Percentiles rank a stretch among this genome's conserved stretches.
These are phyloP conservation scores for Epirrita christyi DNA, from an alignment of 2,888 invertebrate species.

Conservation along the genomic window DNA sequence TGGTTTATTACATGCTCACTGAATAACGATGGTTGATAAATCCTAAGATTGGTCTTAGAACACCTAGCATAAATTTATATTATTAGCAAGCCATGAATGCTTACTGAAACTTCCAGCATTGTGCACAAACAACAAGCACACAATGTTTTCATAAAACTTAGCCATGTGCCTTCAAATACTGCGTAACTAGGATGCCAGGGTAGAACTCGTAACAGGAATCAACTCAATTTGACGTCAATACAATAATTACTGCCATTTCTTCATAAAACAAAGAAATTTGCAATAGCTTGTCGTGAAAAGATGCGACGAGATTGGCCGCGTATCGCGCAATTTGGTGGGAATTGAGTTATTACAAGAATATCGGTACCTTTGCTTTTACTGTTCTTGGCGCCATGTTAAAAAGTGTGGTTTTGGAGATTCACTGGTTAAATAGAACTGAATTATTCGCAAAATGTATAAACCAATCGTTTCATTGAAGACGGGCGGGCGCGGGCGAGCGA, in stretches of 20 bases:
- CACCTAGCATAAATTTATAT: neutral
- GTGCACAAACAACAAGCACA: neutral
- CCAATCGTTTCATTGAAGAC: slow-evolving; percentile 18
- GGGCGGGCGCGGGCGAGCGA: slow-evolving; percentile 50
- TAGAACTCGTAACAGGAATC: neutral
- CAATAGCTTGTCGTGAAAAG: slow-evolving; percentile 51
- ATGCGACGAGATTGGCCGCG: slow-evolving; percentile 53
- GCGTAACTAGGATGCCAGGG: neutral
- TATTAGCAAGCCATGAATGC: neutral
- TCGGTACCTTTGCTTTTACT: slow-evolving; percentile 70
- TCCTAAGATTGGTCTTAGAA: neutral
- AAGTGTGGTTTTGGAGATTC: slow-evolving; percentile 38
- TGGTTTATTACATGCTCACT: neutral
- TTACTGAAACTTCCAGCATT: neutral
- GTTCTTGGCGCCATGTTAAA: slow-evolving; percentile 73
- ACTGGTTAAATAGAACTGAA: slow-evolving; percentile 19
- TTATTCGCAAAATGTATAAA: slow-evolving; percentile 26
- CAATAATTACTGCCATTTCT: neutral
- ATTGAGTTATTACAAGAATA: slow-evolving; percentile 5
- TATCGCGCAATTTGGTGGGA: slow-evolving; percentile 16
- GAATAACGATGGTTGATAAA: neutral
- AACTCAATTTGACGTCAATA: neutral
- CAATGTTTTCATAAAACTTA: neutral
- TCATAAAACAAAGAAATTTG: neutral
- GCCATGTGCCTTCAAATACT: slow-evolving; percentile 10